A percentile compares a stretch with the other conserved stretches of the same genome.
Conservation (phyloP, 1,140 invertebrate species). For the Triops longicaudatus region DNA sequence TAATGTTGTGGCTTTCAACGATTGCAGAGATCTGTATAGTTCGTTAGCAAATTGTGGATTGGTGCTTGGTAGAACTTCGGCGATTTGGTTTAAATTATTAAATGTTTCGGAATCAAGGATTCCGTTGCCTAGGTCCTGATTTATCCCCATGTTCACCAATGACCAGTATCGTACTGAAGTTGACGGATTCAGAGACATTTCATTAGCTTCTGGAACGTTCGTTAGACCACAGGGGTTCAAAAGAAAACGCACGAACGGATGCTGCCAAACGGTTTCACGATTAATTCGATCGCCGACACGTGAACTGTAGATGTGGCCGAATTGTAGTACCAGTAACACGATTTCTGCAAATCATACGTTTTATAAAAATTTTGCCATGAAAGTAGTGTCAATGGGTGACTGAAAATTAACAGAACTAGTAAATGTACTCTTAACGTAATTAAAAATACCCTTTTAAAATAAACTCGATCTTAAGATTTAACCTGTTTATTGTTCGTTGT, state of each 20-base stretch:
- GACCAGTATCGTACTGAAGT: neutral
- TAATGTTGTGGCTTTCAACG: neutral
- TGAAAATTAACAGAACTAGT: no score
- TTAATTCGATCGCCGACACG: neutral
- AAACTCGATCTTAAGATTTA: no score
- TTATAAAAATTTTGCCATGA: neutral
- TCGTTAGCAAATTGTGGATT: neutral
- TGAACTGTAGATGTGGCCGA: neutral
- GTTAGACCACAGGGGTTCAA: neutral
- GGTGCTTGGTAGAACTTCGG: neutral
- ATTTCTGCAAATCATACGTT: neutral
- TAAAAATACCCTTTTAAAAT: no score
- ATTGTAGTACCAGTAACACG: neutral
- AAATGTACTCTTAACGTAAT: no score
- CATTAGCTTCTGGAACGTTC: neutral
- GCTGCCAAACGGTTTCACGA: neutral
- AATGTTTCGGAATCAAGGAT: neutral
- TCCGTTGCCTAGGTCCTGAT: neutral
- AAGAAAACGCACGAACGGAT: neutral
- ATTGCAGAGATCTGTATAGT: neutral
- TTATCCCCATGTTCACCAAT: neutral
- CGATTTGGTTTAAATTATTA: neutral
- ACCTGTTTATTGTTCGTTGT: no score
- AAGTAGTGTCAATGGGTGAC: no score
- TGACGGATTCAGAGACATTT: neutral